Evolutionary conservation across 2,113 vertebrate species (phyloP).

Genomic region (Nansenia antarctica): DNA sequence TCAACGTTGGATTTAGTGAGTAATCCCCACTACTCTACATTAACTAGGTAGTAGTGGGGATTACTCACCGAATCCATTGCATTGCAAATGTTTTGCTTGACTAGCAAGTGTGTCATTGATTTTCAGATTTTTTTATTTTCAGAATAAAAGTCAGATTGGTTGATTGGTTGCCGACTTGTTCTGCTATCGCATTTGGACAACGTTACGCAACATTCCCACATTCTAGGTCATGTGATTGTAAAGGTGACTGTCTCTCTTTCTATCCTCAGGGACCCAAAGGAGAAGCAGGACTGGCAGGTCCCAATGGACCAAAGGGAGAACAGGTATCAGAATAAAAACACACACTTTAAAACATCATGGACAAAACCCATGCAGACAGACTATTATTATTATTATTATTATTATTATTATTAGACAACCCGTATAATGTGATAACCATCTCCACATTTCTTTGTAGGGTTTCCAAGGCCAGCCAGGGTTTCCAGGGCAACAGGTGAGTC

Average conservation of each 20-base stretch:
- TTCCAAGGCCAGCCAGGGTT: constrained; percentile 93
- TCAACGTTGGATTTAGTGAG: no score
- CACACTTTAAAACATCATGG: not conserved
- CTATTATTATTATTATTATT: no score
- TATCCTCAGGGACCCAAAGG: constrained; percentile 86
- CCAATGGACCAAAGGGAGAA: constrained; percentile 84
- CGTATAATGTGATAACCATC: no score
- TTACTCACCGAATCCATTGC: no score
- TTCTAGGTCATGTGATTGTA: not conserved
- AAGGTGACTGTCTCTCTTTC: not conserved
- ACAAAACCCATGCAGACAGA: not conserved
- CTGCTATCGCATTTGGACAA: not conserved
- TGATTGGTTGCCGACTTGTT: no score
- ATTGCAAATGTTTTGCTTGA: no score
- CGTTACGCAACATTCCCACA: not conserved
- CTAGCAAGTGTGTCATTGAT: no score
- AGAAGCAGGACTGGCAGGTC: constrained; percentile 80
- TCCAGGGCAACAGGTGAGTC: constrained; percentile 86
- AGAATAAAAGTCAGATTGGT: no score
- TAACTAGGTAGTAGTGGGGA: no score
- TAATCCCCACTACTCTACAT: no score
- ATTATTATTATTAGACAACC: constrained; percentile 9
- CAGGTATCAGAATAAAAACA: constrained; percentile 71
- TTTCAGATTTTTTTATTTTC: no score
- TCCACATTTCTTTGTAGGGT: constrained; percentile 82